These are phyloP conservation scores for Platyrinchus mystaceus DNA, from an alignment of 2,797 vertebrate species.

Conservation along the genomic window DNA sequence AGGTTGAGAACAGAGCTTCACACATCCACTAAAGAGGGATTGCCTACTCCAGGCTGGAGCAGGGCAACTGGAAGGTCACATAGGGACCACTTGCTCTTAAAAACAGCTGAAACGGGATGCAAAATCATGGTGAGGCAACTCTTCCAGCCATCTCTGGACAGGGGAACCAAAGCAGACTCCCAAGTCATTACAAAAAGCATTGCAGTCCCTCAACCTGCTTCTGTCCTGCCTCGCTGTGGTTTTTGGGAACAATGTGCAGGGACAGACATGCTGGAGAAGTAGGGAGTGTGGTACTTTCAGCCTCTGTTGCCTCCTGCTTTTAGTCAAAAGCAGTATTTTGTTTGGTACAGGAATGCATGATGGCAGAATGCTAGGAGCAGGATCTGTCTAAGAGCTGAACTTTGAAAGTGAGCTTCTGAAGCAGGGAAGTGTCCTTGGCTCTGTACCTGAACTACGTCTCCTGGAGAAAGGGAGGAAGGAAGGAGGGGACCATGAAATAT, in stretches of 20 bases:
- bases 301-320: background rate
- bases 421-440: background rate
- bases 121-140: background rate
- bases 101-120: background rate
- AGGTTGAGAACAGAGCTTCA: background rate
- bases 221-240: background rate
- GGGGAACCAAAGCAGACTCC: background rate
- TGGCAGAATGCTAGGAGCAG: background rate
- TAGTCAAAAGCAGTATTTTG: background rate
- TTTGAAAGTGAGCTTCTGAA: background rate
- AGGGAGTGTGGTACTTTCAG: background rate
- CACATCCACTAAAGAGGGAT: background rate
- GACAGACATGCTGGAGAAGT: background rate
- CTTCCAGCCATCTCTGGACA: background rate
- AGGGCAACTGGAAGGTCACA: accelerated
- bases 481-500: background rate
- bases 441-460: background rate
- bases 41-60: background rate
- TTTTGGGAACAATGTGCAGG: background rate
- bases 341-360: background rate
- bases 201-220: background rate
- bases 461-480: background rate
- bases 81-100: background rate
- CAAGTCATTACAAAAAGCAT: background rate
- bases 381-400: background rate